Evolutionary conservation across 2,888 invertebrate species (phyloP), one percentile per base, ranked within the genome.

Genomic region (Hemicrepidius hirtus): DNA sequence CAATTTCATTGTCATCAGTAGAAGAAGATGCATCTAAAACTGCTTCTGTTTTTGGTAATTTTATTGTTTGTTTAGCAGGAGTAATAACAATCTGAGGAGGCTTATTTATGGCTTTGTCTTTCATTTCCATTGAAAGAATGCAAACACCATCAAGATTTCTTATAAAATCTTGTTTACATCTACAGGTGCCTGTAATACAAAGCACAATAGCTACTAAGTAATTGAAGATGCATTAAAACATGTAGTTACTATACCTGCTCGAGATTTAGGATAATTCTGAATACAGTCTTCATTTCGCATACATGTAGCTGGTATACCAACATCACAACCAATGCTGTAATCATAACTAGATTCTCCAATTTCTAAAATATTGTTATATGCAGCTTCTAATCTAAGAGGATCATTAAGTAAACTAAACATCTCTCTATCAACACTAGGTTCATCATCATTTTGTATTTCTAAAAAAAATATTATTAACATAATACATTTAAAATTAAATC

Each of bases 11-110:
- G 82, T 97, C 97, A 79, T 95, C 94, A 83, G 82, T 86, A 0
- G 85, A 84, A 7, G 86, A 83, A 0, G 90, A 90, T 24, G 92
- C 98, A 85, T 98, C 98, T 28, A 98, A 89, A 28, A 98, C 95
- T 0, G 97, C 96, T 49, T 93, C 94, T 0, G 94, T 94, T 79
- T 96, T 97, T 0, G 97, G 97, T 77, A 96, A 88, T 80, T 97
- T 95, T 6, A 98, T 94, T 7, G 93, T 93, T 86, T 97, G 97
- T 37, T 92, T 90, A 2, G 92, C 90, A 0, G 97, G 97, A 1
- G 94, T 94, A 77, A 98, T 96, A 46, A 96, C 89, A 0, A 96
- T 96, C 70, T 92, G 90, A 0, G 97, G 98, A 0, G 94, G 92
- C 75, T 92, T 91, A 86, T 98, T 98, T 69, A 24, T 24, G 24